phyloP scores from a whole-genome alignment of 2,888 invertebrate species.

The Hartigia nigra region DNA sequence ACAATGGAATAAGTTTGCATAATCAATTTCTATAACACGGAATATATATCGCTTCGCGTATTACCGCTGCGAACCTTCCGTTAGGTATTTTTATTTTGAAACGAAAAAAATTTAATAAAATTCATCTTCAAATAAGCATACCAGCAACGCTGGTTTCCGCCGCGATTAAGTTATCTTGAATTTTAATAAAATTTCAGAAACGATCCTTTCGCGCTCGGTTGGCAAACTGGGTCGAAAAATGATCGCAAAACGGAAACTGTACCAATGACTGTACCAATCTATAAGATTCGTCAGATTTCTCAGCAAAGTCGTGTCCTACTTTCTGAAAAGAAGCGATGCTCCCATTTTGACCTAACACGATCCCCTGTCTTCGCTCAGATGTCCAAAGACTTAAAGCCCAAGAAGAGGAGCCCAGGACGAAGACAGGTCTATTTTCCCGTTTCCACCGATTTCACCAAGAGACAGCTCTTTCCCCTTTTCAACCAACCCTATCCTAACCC shows the following conservation, averaged over 20 bases:
- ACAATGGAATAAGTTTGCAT: too few relatives aligned
- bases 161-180: neutral
- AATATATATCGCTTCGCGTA: too few relatives aligned
- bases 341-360: constrained; percentile 21
- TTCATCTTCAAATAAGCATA: neutral
- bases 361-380: constrained; percentile 16
- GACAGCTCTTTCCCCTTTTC: constrained; percentile 20
- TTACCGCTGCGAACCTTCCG: too few relatives aligned
- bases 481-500: neutral
- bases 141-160: neutral
- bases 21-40: too few relatives aligned
- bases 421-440: constrained; percentile 40
- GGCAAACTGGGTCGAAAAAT: neutral
- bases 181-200: neutral
- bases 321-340: constrained; percentile 15
- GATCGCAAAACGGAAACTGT: neutral
- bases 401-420: neutral
- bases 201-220: neutral
- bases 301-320: neutral
- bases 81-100: too few relatives aligned
- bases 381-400: constrained; percentile 19
- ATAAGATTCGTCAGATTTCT: neutral
- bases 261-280: neutral
- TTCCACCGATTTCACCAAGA: constrained; percentile 26
- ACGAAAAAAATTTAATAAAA: too few relatives aligned